Base-by-base conservation (phyloP, 2,888 invertebrate species). In the Argynnis bischoffii region DNA sequence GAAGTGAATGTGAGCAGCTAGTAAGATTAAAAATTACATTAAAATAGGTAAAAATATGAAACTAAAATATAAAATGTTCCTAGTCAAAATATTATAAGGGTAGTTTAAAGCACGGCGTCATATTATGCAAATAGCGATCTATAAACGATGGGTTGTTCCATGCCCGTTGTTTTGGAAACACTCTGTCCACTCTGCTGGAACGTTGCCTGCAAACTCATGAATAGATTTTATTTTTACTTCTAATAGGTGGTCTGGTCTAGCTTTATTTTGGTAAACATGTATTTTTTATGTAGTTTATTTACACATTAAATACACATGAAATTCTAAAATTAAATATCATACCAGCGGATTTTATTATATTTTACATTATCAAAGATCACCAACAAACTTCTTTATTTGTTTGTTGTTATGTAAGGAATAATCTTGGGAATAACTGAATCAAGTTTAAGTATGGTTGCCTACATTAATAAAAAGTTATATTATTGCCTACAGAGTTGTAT, bases 131-230 rank as follows among this genome's bases (percentile, higher is more conserved):
- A 84, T 81, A 78, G 74, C 72, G 74, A 74, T 78, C 79, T 82
- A 80, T 79, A 80, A 78, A 76, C 75, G 78, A 75, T 76, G 77
- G 78, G 79, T 69, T 73, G 76, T 86, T 87, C 85, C 87, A 74
- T 75, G 86, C 83, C 75, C 81, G 77, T 87, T 88, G 87, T 85
- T 86, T 83, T 68, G 87, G 87, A 88, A 88, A 87, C 78, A 75
- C 79, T 71, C 77, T 74, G 64, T 70, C 65, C 69, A 72, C 74
- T 65, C 72, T 59, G 60, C 65, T 69, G 69, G 66, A 69, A 69
- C 61, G 55, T 16, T 56, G 57, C 63, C 59, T 64, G 67, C 55
- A 46, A 64, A 50, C 55, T 61, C 64, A 61, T 69, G 68, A 65
- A 69, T 69, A 69, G 61, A 55, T 69, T 60, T 67, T 63, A 63